Base-by-base conservation (phyloP, 2,113 vertebrate species). In the Cryptotis parvus region DNA sequence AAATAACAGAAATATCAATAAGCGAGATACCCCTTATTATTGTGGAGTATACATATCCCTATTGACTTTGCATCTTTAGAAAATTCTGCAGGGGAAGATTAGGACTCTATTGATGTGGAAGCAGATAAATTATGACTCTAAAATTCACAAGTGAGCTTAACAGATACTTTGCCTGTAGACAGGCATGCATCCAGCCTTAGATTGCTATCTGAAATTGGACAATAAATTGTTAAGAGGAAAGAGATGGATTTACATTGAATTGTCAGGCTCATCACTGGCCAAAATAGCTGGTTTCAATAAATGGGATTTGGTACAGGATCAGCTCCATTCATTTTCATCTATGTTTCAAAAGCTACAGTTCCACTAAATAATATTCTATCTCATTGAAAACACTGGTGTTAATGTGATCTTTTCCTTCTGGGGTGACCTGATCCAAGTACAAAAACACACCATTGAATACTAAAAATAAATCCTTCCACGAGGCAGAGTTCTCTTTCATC, bases 401-500 rank as follows among this genome's bases (percentile, higher is more conserved):
- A 92, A 94, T 84, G 70, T 75, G 90, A 91, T 81, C 69, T 37
- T 90, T 95, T 84, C 70, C 63, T 84, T 86, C 69, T 70, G n/a
- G 58, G 41, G 66, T 84, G 87, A 94, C 82, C 91, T 72, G 87
- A 87, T 87, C 87, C 85, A 79, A 75, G 65, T 16, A 77, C 22
- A 84, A 33, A 90, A 86, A 27, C 66, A 84, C n/a, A 92, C 65
- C n/a, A 81, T 6, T 33, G 58, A 78, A 70, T 45, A 58, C 81
- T 94, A 95, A 96, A 94, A 95, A 85, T 96, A 93, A 92, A 84
- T 90, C 74, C 91, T 83, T 68, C 82, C 82, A 89, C 37, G 81
- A 93, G 33, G 39, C 41, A 84, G 55, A 80, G 27, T 31, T 80
- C 78, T 77, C 85, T 96, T 91, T 96, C 81, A 93, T 96, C 93